Conservation (phyloP, 2,888 invertebrate species). For the Antitype chi region DNA sequence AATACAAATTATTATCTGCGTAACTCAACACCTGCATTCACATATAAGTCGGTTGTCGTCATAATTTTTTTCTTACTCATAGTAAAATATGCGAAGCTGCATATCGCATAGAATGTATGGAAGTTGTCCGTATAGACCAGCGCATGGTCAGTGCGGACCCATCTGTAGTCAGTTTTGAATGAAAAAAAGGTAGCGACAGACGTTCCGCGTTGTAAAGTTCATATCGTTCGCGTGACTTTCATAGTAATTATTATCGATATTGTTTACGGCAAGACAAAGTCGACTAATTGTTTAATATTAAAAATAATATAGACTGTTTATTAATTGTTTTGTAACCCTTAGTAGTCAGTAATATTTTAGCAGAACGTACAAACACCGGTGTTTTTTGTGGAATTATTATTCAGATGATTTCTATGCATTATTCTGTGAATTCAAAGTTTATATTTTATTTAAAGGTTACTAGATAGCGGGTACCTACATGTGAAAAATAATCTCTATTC, state of each 20-base stretch:
- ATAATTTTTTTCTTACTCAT: conserved; percentile 18
- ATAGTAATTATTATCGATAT: conserved; percentile 7
- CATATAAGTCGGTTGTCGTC: not conserved
- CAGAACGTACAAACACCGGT: not conserved
- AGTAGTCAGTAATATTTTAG: conserved; percentile 17
- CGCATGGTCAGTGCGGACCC: conserved; percentile 17
- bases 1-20: not conserved
- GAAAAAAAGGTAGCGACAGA: conserved; percentile 57
- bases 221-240: conserved; percentile 37
- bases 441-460: conserved; percentile 19
- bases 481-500: not conserved
- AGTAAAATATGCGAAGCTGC: conserved; percentile 16
- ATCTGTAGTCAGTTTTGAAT: conserved; percentile 53
- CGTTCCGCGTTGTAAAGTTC: conserved; percentile 41
- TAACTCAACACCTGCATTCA: conserved; percentile 7
- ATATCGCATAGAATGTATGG: conserved; percentile 4
- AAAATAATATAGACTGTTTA: not conserved
- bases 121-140: conserved; percentile 7
- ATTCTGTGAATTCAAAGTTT: not conserved
- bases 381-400: conserved; percentile 5
- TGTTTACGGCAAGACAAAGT: conserved; percentile 3
- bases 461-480: not conserved
- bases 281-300: conserved; percentile 6
- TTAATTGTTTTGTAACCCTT: not conserved
- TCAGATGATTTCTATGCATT: conserved; percentile 16